phyloP scores from a whole-genome alignment of 2,797 vertebrate genomes.

The Cercopithecus mitis region DNA sequence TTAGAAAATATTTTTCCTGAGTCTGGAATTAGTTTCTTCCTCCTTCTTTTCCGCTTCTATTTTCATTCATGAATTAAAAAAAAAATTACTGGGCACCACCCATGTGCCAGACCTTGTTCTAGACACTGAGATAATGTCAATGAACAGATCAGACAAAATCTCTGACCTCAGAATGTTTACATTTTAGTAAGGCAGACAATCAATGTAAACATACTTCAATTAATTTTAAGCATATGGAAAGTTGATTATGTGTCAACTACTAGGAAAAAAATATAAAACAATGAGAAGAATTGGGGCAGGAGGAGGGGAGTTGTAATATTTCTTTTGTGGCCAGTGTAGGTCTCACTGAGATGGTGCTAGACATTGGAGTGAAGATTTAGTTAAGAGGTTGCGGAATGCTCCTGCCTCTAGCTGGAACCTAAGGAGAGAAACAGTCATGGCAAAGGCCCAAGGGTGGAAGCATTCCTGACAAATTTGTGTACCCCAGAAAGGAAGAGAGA shows the following conservation, averaged over 20 bases:
- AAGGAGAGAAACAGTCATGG: background rate
- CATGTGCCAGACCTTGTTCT: background rate
- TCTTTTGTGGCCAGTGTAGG: background rate
- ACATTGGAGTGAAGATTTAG: background rate
- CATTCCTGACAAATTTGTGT: background rate
- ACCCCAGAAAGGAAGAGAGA: background rate
- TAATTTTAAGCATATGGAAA: background rate
- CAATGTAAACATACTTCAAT: background rate
- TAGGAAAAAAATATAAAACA: background rate
- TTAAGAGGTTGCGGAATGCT: background rate
- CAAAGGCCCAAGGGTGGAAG: background rate
- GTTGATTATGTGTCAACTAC: background rate
- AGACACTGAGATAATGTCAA: background rate
- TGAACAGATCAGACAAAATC: background rate
- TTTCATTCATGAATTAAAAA: background rate
- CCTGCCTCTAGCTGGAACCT: background rate
- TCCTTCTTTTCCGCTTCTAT: background rate
- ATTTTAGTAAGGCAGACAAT: background rate
- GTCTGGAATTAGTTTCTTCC: background rate
- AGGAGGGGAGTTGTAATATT: background rate
- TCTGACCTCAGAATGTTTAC: background rate
- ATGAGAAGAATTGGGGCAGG: background rate
- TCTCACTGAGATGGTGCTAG: background rate
- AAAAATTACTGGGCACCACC: background rate
- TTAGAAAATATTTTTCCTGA: constrained; percentile 56